Conservation (phyloP, 2,888 invertebrate genomes). For the Antheraea yamamai region DNA sequence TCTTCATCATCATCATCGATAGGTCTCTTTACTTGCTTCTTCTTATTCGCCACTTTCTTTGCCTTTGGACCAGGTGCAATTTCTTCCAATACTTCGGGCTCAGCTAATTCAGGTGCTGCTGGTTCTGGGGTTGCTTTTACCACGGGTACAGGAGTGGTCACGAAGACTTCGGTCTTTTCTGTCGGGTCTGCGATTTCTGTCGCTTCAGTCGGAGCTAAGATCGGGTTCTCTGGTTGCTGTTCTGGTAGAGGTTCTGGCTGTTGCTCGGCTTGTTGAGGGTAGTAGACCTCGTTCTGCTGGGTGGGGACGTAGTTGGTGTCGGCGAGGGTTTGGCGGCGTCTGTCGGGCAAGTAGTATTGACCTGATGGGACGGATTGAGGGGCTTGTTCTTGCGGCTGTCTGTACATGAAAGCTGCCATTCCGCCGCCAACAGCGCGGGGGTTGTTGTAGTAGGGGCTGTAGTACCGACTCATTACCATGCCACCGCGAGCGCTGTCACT, state of each 20-base stretch:
- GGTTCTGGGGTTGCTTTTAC: conserved; percentile 22
- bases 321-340: conserved; percentile 65
- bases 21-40: conserved; percentile 66
- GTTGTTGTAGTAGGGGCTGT: conserved; percentile 69
- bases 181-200: conserved; percentile 62
- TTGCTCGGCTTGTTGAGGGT: conserved; percentile 55
- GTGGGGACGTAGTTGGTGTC: conserved; percentile 58
- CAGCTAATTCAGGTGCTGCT: conserved; percentile 60
- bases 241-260: conserved; percentile 52
- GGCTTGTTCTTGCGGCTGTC: conserved; percentile 53
- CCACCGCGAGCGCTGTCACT: conserved; percentile 66
- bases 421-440: conserved; percentile 57
- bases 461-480: conserved; percentile 71
- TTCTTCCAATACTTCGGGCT: conserved; percentile 66
- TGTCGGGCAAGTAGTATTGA: conserved; percentile 70
- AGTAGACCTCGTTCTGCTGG: conserved; percentile 72
- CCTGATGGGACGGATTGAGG: conserved; percentile 48
- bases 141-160: conserved; percentile 56
- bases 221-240: conserved; percentile 49
- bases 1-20: conserved; percentile 74
- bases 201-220: conserved; percentile 50
- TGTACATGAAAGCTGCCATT: conserved; percentile 72
- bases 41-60: conserved; percentile 63
- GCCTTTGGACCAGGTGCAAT: conserved; percentile 57
- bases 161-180: conserved; percentile 54